Evolutionary conservation across 1,140 invertebrate genomes (phyloP).

Genomic region (Drosophila lini): DNA sequence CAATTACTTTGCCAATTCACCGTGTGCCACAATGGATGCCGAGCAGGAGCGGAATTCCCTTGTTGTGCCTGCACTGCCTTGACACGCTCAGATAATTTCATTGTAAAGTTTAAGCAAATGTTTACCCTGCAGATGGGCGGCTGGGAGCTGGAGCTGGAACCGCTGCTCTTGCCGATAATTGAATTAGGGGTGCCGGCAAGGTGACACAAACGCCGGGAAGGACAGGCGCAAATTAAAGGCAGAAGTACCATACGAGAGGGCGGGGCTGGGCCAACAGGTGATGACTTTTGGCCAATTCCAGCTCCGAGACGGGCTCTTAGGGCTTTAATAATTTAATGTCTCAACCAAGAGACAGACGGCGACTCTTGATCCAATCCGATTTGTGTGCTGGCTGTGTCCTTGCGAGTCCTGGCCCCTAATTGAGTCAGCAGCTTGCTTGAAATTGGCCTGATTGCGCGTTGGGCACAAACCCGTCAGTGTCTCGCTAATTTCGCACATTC

Average conservation of each 20-base stretch:
- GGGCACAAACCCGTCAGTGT: constrained; percentile 31
- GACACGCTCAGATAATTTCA: constrained; percentile 55
- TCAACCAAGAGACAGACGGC: constrained; percentile 12
- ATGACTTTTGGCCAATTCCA: constrained; percentile 33
- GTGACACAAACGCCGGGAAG: constrained; percentile 5
- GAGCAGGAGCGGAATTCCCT: constrained; percentile 14
- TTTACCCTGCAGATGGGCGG: constrained; percentile 51
- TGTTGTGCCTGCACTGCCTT: constrained; percentile 21
- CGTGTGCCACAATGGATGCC: constrained; percentile 16
- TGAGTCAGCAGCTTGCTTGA: constrained; percentile 46
- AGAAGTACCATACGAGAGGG: constrained; percentile 1
- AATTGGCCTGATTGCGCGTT: constrained; percentile 56
- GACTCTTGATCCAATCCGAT: constrained; percentile 30
- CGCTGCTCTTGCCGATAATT: constrained; percentile 59
- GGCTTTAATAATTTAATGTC: constrained; percentile 67
- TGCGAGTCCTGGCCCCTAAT: constrained; percentile 47
- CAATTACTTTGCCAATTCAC: constrained; percentile 34
- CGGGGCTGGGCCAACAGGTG: constrained; percentile 41
- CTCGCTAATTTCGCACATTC: constrained; percentile 66
- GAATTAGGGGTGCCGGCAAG: constrained; percentile 51
- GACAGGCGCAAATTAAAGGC: constrained; percentile 40
- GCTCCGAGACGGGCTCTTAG: constrained; percentile 7
- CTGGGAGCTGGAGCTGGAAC: constrained; percentile 6
- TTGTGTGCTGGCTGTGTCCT: constrained; percentile 33
- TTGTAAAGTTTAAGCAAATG: constrained; percentile 63